Base-by-base conservation (phyloP, 1,140 invertebrate species). In the Drosophila hydei region DNA sequence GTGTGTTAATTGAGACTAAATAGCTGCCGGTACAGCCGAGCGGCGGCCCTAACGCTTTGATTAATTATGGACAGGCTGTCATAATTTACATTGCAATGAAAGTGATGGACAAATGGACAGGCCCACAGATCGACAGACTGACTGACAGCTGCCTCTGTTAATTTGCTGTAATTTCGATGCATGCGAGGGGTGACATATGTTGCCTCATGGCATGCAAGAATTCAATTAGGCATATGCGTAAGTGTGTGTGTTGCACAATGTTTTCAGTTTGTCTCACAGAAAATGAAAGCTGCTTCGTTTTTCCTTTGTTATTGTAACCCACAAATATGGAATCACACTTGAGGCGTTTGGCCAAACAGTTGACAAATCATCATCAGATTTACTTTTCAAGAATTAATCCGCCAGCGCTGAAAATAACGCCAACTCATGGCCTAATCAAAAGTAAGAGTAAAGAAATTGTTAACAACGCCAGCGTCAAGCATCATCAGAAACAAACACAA, bases 351-450 rank as follows among this genome's bases (percentile, higher is more conserved):
- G 16, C 25, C 36, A 47, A 63, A 43, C 25, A 71, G 80, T 79
- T 84, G 79, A 84, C 79, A 88, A 87, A 87, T 78, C 78, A 87
- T 75, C 78, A 76, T 61, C 63, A 87, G 83, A 87, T 87, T 88
- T 87, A 87, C 75, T 88, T 87, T 87, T 88, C 68, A 88, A 89
- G 83, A 89, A 88, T 88, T 88, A 88, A 88, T 88, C 78, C 83
- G 72, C 43, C n/a, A 59, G 59, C 42, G 43, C 36, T n/a, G 21
- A 36, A 65, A 79, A 79, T 67, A 70, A 50, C 69, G 83, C 75
- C 42, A 61, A 88, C 72, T 88, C 83, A 88, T 67, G 45, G 77
- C 60, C 79, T 88, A 88, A 88, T 88, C 83, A 88, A 88, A 88
- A 89, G 84, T 89, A 88, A 88, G 84, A 88, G 83, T 88, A 72